Conservation (phyloP, 2,113 vertebrate species). For the Protobothrops mucrosquamatus region DNA sequence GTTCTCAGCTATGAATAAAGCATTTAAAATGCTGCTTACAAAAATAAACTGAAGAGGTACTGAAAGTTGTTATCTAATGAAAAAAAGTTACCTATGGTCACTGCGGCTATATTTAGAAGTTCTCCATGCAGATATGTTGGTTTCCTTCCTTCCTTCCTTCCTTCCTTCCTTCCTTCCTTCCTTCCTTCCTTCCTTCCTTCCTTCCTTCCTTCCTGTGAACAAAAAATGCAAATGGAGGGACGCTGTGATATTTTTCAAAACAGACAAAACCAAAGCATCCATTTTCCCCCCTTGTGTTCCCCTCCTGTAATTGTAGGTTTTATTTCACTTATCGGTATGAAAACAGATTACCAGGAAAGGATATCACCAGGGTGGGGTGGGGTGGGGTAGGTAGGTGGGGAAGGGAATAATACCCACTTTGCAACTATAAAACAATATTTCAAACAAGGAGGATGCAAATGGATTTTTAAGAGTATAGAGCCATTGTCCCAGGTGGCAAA, state of each 20-base stretch:
- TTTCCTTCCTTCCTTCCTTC: too few species aligned
- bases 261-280: constrained; percentile 29
- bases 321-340: constrained; percentile 76
- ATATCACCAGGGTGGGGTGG: not conserved
- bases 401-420: constrained; percentile 52
- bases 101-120: constrained; percentile 7
- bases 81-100: constrained; percentile 26
- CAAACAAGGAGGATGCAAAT: constrained; percentile 65
- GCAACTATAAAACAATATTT: constrained; percentile 65
- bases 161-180: too few species aligned
- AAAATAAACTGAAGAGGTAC: constrained; percentile 41
- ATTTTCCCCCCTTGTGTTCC: constrained; percentile 54
- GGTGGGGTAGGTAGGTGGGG: not conserved
- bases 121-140: not conserved
- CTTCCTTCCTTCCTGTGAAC: not conserved
- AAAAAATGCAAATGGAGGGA: not conserved
- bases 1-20: constrained; percentile 55
- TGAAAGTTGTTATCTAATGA: constrained; percentile 39
- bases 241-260: not conserved
- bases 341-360: constrained; percentile 65
- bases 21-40: constrained; percentile 49
- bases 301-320: constrained; percentile 67
- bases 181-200: too few species aligned
- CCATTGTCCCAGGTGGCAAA: constrained; percentile 73
- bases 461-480: constrained; percentile 73